A percentile compares a stretch with the other conserved stretches of the same genome.
These are phyloP conservation scores for Sebastes itinus DNA, from an alignment of 2,797 vertebrate genomes.

Conservation along the genomic window DNA sequence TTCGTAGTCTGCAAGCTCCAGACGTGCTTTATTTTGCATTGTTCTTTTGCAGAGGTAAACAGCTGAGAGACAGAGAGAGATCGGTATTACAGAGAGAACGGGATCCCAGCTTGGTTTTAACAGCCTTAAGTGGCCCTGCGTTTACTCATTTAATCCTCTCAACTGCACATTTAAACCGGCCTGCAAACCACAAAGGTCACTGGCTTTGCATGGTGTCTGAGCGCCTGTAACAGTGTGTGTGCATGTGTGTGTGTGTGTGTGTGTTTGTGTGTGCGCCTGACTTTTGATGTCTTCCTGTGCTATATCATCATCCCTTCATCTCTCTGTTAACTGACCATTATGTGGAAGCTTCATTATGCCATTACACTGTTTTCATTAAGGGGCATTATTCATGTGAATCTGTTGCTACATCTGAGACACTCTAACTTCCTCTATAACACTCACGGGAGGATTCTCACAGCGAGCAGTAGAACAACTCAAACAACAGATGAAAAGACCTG, in stretches of 20 bases:
- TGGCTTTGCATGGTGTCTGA: slow-evolving; percentile 22
- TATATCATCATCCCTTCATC: slow-evolving; percentile 57
- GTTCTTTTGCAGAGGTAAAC: slow-evolving; percentile 99
- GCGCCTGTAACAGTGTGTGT: slow-evolving; percentile 15
- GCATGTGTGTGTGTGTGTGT: not conserved
- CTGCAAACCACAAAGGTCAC: slow-evolving; percentile 67
- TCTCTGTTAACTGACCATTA: slow-evolving; percentile 69
- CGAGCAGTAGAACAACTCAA: slow-evolving; percentile 36
- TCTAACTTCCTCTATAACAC: slow-evolving; percentile 43
- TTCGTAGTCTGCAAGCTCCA: slow-evolving; percentile 97
- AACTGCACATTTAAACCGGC: slow-evolving; percentile 70
- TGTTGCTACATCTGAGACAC: slow-evolving; percentile 41
- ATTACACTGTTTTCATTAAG: slow-evolving; percentile 74
- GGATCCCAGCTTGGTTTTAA: slow-evolving; percentile 57
- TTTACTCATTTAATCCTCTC: slow-evolving; percentile 75
- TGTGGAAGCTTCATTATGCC: slow-evolving; percentile 64
- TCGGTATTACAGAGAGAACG: slow-evolving; percentile 39
- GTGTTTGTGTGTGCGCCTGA: slow-evolving; percentile 11
- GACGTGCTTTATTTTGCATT: slow-evolving; percentile 99
- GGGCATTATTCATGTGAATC: slow-evolving; percentile 62
- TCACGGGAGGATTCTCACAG: slow-evolving; percentile 54
- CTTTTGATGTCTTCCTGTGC: slow-evolving; percentile 58
- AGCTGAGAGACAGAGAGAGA: slow-evolving; percentile 81
- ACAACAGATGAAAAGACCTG: slow-evolving; percentile 59
- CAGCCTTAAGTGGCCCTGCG: slow-evolving; percentile 70